Conservation (phyloP, 2,888 invertebrate species). For the Phymatocera aterrima region DNA sequence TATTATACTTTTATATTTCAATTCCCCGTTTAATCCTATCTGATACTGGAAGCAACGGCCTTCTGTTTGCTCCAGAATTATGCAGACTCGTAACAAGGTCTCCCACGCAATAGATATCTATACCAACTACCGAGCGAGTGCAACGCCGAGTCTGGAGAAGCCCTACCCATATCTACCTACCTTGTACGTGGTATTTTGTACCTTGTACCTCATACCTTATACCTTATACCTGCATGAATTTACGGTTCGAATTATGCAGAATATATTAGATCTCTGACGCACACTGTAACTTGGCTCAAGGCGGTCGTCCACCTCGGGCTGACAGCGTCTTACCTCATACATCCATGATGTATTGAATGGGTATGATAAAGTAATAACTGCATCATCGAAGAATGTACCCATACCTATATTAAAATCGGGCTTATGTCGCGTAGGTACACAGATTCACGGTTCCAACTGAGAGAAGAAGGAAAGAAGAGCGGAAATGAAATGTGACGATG, state of each 20-base stretch:
- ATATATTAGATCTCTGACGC: constrained; percentile 39
- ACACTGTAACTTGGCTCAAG: constrained; percentile 7
- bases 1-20: constrained; percentile 12
- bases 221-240: constrained; percentile 41
- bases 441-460: not conserved
- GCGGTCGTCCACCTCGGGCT: constrained; percentile 34
- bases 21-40: constrained; percentile 50
- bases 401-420: too few species aligned
- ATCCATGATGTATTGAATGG: not conserved
- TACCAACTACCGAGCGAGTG: constrained; percentile 13
- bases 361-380: not conserved
- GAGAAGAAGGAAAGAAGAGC: too few species aligned
- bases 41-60: constrained; percentile 52
- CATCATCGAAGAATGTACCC: not conserved
- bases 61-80: constrained; percentile 50
- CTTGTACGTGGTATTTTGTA: constrained; percentile 14
- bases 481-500: not conserved
- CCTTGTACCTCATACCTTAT: constrained; percentile 15
- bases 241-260: constrained; percentile 43
- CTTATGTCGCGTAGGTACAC: not conserved
- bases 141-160: not conserved
- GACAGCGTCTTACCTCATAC: constrained; percentile 2
- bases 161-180: constrained; percentile 35
- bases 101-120: constrained; percentile 35
- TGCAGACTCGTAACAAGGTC: constrained; percentile 45